phyloP scores from a whole-genome alignment of 2,113 vertebrate species.

The Bambusicola thoracicus region DNA sequence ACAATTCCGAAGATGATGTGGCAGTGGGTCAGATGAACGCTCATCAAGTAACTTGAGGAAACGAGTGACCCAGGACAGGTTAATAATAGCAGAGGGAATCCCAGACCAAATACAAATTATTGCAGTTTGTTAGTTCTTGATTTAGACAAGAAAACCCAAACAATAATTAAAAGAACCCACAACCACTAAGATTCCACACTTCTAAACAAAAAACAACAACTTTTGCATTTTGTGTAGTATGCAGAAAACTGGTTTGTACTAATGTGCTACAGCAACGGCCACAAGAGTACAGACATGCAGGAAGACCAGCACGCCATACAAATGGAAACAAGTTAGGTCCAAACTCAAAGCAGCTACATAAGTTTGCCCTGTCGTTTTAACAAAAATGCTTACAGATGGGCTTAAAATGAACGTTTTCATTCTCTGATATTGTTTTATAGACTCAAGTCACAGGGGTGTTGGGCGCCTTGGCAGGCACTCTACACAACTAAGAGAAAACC shows the following conservation, averaged over 20 bases:
- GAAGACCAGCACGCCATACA: not conserved
- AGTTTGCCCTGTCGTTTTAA: not conserved
- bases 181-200: not conserved
- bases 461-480: not conserved
- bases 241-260: not conserved
- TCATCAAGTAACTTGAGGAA: not conserved
- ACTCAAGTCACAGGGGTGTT: not conserved
- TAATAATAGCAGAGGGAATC: not conserved
- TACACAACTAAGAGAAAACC: not conserved
- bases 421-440: not conserved
- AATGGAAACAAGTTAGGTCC: not conserved
- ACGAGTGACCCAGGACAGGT: not conserved
- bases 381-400: not conserved
- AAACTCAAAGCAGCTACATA: not conserved
- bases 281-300: not conserved
- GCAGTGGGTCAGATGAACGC: not conserved
- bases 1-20: not conserved
- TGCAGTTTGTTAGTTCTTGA: not conserved
- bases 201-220: not conserved
- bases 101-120: not conserved
- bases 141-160: not conserved
- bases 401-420: not conserved
- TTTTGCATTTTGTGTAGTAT: not conserved
- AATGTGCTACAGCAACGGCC: not conserved
- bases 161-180: not conserved